These are phyloP conservation scores for Hylaeus anthracinus DNA, from an alignment of 1,140 invertebrate species.

Conservation along the genomic window DNA sequence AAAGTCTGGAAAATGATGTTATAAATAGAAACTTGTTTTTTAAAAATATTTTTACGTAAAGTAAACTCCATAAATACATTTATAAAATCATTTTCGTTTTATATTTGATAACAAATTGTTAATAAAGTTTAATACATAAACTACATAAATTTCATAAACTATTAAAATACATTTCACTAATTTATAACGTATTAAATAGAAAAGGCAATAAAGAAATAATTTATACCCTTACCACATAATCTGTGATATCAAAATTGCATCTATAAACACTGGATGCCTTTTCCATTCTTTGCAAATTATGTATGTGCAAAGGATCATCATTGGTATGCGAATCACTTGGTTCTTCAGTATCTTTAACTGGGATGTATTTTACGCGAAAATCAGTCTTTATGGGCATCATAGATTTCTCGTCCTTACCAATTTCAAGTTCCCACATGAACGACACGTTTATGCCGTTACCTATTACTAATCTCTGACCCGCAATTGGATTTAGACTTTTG, in stretches of 20 bases:
- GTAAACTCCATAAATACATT: conserved; percentile 7
- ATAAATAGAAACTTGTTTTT: conserved; percentile 60
- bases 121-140: conserved; percentile 23
- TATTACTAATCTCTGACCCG: conserved; percentile 82
- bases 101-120: conserved; percentile 26
- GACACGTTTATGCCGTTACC: conserved; percentile 87
- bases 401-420: conserved; percentile 82
- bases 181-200: conserved; percentile 19
- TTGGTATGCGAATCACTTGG: conserved; percentile 60
- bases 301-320: conserved; percentile 79
- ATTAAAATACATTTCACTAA: conserved; percentile 11
- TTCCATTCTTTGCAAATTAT: conserved; percentile 73
- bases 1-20: conserved; percentile 85
- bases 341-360: conserved; percentile 79
- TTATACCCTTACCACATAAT: conserved; percentile 83
- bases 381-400: conserved; percentile 85
- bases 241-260: conserved; percentile 83
- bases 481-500: conserved; percentile 84
- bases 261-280: conserved; percentile 78
- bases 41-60: conserved; percentile 23
- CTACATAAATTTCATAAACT: background rate
- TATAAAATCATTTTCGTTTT: conserved; percentile 30
- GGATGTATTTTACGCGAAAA: conserved; percentile 86
- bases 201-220: conserved; percentile 24
- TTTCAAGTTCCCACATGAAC: conserved; percentile 91